Percentiles rank a stretch among this genome's conserved stretches.
These are phyloP conservation scores for Phaedon cochleariae DNA, from an alignment of 2,888 invertebrate species.

Conservation along the genomic window DNA sequence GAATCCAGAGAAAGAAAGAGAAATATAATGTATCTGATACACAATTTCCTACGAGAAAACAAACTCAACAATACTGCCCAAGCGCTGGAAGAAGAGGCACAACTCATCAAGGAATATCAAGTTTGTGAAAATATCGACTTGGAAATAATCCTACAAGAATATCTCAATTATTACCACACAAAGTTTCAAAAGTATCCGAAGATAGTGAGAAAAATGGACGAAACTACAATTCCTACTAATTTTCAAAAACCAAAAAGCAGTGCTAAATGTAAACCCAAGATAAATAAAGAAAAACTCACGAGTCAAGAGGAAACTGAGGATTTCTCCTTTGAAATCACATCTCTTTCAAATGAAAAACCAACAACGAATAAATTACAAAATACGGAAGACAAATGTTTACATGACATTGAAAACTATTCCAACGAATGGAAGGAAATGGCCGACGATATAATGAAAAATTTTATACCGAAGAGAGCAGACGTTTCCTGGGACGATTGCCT, in stretches of 20 bases:
- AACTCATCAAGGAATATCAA: slow-evolving; percentile 72
- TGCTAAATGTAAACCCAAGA: slow-evolving; percentile 19
- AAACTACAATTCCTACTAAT: slow-evolving; percentile 22
- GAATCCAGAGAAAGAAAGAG: slow-evolving; percentile 61
- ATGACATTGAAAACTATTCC: slow-evolving; percentile 56
- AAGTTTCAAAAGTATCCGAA: slow-evolving; percentile 89
- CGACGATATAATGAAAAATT: slow-evolving; percentile 71
- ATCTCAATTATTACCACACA: slow-evolving; percentile 83
- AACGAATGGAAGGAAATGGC: slow-evolving; percentile 73
- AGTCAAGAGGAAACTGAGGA: slow-evolving; percentile 49
- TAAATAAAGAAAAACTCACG: slow-evolving; percentile 44
- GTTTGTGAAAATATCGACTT: slow-evolving; percentile 93
- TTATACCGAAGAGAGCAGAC: slow-evolving; percentile 66
- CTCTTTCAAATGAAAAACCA: slow-evolving; percentile 33
- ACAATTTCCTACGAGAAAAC: slow-evolving; percentile 73
- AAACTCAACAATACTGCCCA: slow-evolving; percentile 72
- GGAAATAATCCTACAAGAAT: slow-evolving; percentile 88
- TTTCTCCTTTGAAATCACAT: slow-evolving; percentile 50
- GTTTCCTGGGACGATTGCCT: slow-evolving; percentile 80
- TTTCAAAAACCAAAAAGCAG: slow-evolving; percentile 32
- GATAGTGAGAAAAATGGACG: slow-evolving; percentile 70
- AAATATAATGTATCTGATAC: slow-evolving; percentile 71
- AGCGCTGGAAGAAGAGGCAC: slow-evolving; percentile 75
- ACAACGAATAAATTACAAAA: slow-evolving; percentile 2
- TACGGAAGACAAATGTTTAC: slow-evolving; percentile 35